Base-by-base conservation (phyloP, 2,797 vertebrate species). In the Gastrophryne carolinensis region DNA sequence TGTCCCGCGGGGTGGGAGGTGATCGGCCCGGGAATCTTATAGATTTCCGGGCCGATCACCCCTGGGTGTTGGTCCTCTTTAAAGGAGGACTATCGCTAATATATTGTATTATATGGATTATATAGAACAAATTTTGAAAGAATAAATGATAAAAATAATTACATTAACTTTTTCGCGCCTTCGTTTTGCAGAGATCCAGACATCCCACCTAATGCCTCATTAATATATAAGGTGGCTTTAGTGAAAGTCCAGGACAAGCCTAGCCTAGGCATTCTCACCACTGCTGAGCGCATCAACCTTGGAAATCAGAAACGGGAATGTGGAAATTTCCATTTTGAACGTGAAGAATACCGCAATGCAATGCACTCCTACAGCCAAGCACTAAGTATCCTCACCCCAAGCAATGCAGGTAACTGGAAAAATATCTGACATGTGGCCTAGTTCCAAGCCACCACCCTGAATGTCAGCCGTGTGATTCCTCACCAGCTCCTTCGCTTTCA, bases 221-320 rank as follows among this genome's bases (percentile, higher is more conserved):
- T 95, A 66, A 87, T 96, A 17, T 95, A 95, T 80, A 92, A 94
- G 82, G 88, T 95, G 75, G 92, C 94, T 80, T 89, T 96, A 78
- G 85, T 91, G 61, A 86, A 89, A 79, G 83, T 92, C 80, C 85
- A 84, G 81, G 89, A 92, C 57, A 90, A 88, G 79, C 88, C 85
- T 3, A 89, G 94, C 52, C 83, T 80, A 1, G 81, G 86, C 61
- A 84, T 73, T 19, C 81, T 94, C 73, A 84, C 87, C 3, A 79
- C 90, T 15, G 75, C 89, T 0, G 90, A 90, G 80, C 88, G 92
- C 64, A 91, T 96, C 73, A 82, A 89, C 73, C 90, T 93, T 30
- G 92, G 90, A 79, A 91, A 91, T 79, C 90, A 92, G 84, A 93
- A 94, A 76, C 85, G 92, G 67, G 93, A 95, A 80, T 87, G 91